Percentiles rank a stretch among this genome's conserved stretches.
Conservation (phyloP, 2,113 vertebrate species). For the Cyphomyrus discorhynchus region DNA sequence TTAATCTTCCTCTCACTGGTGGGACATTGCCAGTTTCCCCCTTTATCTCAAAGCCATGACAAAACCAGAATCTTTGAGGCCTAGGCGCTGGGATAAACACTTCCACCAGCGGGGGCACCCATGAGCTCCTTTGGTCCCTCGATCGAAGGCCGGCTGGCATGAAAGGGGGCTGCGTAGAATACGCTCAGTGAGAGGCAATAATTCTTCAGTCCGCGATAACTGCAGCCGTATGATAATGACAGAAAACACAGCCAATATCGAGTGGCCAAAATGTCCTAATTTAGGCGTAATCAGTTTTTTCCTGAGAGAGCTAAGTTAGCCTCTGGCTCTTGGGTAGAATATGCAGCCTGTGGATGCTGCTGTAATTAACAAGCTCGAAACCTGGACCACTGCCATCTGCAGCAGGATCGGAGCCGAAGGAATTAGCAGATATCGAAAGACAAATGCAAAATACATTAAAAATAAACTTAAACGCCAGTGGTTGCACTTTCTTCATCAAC, state of each 20-base stretch:
- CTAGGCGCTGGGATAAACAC: neutral
- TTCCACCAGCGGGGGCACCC: neutral
- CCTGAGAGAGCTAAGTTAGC: neutral
- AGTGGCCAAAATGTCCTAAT: constrained; percentile 8
- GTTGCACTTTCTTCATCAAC: neutral
- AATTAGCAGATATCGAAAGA: neutral
- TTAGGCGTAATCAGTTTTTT: neutral
- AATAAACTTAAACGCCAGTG: neutral
- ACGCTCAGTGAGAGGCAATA: neutral
- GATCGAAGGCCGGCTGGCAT: neutral
- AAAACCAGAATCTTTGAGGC: neutral
- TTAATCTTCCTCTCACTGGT: neutral
- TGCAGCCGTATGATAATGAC: neutral
- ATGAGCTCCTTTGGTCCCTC: neutral
- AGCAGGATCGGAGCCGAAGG: neutral
- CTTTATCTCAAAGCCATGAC: neutral
- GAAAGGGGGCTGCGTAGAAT: neutral
- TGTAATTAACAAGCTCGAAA: neutral
- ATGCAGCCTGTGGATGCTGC: neutral
- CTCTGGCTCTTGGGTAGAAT: neutral
- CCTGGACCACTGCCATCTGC: neutral
- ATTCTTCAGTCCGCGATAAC: neutral
- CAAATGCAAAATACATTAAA: constrained; percentile 1
- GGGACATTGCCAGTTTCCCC: neutral
- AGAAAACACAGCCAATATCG: neutral